Conservation (phyloP, 2,888 invertebrate species). For the Horisme vitalbata region DNA sequence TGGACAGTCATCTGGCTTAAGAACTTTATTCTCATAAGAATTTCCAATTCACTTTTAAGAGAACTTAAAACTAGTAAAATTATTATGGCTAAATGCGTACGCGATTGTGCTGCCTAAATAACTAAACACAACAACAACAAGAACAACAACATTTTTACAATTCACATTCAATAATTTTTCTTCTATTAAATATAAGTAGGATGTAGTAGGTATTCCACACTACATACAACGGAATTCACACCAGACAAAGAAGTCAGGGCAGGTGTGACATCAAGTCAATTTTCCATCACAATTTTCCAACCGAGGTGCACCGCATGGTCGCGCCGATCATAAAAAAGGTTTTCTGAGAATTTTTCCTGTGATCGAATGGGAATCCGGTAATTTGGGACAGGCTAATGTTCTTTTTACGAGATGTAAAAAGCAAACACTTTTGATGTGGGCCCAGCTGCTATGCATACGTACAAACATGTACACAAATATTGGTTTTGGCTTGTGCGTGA, state of each 20-base stretch:
- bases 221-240: too few relatives aligned
- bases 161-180: too few relatives aligned
- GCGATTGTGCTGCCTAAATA: too few relatives aligned
- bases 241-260: neutral
- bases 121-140: too few relatives aligned
- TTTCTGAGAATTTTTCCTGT: slow-evolving; percentile 44
- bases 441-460: slow-evolving; percentile 43
- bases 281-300: slow-evolving; percentile 9
- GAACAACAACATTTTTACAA: too few relatives aligned
- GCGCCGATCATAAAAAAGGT: slow-evolving; percentile 34
- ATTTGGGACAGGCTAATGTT: slow-evolving; percentile 59
- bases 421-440: slow-evolving; percentile 56
- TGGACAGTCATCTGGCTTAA: too few relatives aligned
- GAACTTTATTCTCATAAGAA: too few relatives aligned
- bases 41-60: too few relatives aligned
- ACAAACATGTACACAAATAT: slow-evolving; percentile 18
- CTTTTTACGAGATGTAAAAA: slow-evolving; percentile 66
- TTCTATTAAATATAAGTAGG: too few relatives aligned
- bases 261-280: slow-evolving; percentile 11
- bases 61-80: too few relatives aligned
- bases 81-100: too few relatives aligned
- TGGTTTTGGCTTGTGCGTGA: slow-evolving; percentile 16
- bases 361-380: slow-evolving; percentile 43
- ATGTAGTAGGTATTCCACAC: too few relatives aligned
- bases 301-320: slow-evolving; percentile 14